Evolutionary conservation across 2,888 invertebrate genomes (phyloP), one percentile per base, ranked within the genome.

Genomic region (Thymelicus acteon): DNA sequence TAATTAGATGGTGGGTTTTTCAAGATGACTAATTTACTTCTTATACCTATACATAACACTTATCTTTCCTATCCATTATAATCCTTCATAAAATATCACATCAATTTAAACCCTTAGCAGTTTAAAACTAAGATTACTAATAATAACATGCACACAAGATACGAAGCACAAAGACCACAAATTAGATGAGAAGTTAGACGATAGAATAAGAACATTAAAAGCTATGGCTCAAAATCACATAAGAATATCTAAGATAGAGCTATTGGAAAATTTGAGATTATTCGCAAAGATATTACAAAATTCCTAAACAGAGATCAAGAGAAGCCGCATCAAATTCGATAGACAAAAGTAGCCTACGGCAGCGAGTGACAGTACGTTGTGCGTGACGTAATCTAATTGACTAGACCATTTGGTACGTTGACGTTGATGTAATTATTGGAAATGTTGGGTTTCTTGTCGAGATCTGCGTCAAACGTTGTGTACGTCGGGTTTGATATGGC

Each of bases 401-500:
- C 92, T 91, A 92, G 89, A 87, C 92, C 91, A 76, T 92, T 92
- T 71, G 89, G 87, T 72, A 80, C 79, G 76, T 75, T 80, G 62
- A 79, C 72, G 69, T 91, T 92, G 47, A 89, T 85, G 76, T 93
- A 93, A 76, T 78, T 84, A 76, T 85, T 88, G 76, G 83, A 80
- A 78, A 83, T 80, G 77, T 89, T 84, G 70, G 90, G 87, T 78
- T 90, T 92, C 76, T 92, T 91, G 44, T 90, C 89, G n/a, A 82
- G 77, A 68, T 88, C 87, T 15, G 82, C 78, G 70, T 87, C 86
- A 71, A 89, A 82, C 1, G 89, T 85, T 47, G 91, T 91, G 70
- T 93, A 93, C n/a, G 90, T 91, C 19, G 91, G 93, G 74, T 93
- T 93, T 15, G 90, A 86, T 47, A 91, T 88, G 37, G 89, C 90